Evolutionary conservation across 2,888 invertebrate genomes (phyloP).

Genomic region (Apodemia hepburni): DNA sequence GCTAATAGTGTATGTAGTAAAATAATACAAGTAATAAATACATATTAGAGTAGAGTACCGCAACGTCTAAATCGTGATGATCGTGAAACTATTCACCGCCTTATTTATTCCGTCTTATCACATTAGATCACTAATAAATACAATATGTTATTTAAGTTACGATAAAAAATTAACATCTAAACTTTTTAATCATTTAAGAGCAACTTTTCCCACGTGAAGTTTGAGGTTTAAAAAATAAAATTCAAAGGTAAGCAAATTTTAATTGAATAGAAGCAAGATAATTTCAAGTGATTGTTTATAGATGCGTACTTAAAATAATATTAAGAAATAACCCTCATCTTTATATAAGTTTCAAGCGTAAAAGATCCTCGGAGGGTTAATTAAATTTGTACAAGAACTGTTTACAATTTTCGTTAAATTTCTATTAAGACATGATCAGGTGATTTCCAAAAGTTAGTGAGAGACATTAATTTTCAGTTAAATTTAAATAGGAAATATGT

Average conservation of each 20-base stretch:
- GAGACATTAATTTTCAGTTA: neutral
- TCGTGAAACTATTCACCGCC: too few relatives aligned
- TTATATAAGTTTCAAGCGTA: neutral
- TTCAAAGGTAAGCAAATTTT: neutral
- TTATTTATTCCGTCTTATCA: too few relatives aligned
- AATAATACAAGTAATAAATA: too few relatives aligned
- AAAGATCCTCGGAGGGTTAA: neutral
- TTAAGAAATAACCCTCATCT: conserved; percentile 2
- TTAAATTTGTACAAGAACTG: conserved; percentile 14
- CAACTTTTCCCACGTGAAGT: too few relatives aligned
- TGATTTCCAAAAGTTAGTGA: neutral
- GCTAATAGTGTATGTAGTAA: too few relatives aligned
- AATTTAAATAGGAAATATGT: neutral
- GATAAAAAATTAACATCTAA: too few relatives aligned
- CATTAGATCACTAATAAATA: too few relatives aligned
- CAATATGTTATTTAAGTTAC: too few relatives aligned
- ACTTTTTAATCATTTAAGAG: too few relatives aligned
- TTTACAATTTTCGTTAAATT: conserved; percentile 19
- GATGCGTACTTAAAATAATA: neutral
- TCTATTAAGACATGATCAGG: conserved; percentile 15
- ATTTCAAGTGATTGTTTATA: neutral
- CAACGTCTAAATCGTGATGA: too few relatives aligned
- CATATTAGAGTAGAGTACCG: too few relatives aligned
- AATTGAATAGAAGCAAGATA: neutral
- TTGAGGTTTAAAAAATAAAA: neutral